These are phyloP conservation scores for Gastracanthus pulcherrimus DNA, from an alignment of 2,888 invertebrate genomes.

Conservation along the genomic window DNA sequence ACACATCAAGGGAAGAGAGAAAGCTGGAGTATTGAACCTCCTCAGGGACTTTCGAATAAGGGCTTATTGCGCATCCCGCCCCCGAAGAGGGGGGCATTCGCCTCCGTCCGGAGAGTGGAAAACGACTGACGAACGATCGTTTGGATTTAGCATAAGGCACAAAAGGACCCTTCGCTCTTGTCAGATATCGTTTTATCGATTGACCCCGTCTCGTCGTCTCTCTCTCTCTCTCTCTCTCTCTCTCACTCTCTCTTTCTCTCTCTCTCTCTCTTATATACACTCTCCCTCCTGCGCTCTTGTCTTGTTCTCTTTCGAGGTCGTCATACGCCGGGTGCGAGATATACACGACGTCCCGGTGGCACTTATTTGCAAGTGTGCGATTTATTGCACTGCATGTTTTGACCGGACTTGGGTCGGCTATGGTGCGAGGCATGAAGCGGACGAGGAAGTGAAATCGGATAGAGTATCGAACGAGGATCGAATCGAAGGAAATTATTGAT, in stretches of 20 bases:
- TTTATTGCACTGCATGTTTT: too few species aligned
- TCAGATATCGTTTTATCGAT: conserved; percentile 54
- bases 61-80: background rate
- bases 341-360: too few species aligned
- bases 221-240: background rate
- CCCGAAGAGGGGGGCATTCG: background rate
- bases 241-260: too few species aligned
- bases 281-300: too few species aligned
- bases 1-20: too few species aligned
- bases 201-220: background rate
- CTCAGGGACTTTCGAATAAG: background rate
- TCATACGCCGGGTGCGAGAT: background rate
- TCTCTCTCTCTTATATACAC: too few species aligned
- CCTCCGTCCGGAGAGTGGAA: background rate
- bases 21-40: too few species aligned
- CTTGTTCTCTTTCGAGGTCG: background rate
- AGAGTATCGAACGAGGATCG: too few species aligned
- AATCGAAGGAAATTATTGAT: too few species aligned
- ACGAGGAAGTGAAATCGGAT: too few species aligned
- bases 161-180: conserved; percentile 26
- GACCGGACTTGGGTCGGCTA: too few species aligned
- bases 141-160: conserved; percentile 27
- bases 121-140: conserved; percentile 2
- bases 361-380: background rate
- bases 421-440: too few species aligned